Evolutionary conservation across 2,797 vertebrate genomes (phyloP), one percentile per base, ranked within the genome.

Genomic region (Tapera naevia): DNA sequence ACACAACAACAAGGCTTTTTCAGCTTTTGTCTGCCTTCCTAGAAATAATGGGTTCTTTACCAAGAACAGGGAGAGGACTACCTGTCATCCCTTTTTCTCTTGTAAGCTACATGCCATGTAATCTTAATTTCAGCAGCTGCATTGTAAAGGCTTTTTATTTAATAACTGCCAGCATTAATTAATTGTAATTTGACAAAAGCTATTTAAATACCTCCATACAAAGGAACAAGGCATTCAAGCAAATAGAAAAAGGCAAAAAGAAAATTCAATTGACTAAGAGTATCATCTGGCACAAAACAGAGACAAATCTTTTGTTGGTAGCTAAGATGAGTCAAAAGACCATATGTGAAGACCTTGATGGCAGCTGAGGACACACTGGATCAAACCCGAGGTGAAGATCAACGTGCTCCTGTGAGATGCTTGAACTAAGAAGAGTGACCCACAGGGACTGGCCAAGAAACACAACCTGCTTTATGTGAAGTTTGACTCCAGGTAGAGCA

Each of bases 101-200:
- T 45, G 13, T n/a, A 74, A 80, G 35, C 56, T 69, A 39, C 18
- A 3, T 2, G 7, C 33, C 15, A 7, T 17, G 9, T 50, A 71
- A 84, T 62, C 45, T 86, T 56, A 69, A 35, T 53, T 91, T 43
- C 81, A 86, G 66, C 75, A 78, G 60, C 53, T 69, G 64, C 41
- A 84, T 51, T 65, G 37, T 35, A 84, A 91, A 75, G 24, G 10
- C 17, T 71, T 81, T 83, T 93, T 90, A 73, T 74, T 79, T 74
- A 87, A 56, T 48, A 85, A 61, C 35, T 73, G 60, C 57, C 53
- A 62, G 54, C 51, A 67, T 62, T 45, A 87, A 74, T 92, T 64
- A 89, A 74, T 61, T 76, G 37, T 66, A 69, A 74, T 91, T 92
- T 71, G 61, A 62, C 41, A 78, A 93, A 92, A 91, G 54, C 75